These are phyloP conservation scores for Limnephilus auricula DNA, from an alignment of 2,888 invertebrate genomes.

Conservation along the genomic window DNA sequence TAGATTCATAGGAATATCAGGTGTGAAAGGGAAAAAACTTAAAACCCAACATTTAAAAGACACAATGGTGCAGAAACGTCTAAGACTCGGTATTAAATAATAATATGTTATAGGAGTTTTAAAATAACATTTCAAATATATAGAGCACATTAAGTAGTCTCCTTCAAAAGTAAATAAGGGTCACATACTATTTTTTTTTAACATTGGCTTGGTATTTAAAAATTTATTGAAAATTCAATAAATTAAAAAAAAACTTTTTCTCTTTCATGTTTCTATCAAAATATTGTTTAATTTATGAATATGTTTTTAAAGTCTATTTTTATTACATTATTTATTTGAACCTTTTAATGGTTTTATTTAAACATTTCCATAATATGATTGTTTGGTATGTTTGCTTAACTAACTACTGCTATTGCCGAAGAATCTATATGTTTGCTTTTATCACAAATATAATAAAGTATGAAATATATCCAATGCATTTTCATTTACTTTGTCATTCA, in stretches of 20 bases:
- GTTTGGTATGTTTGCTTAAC: conserved; percentile 34
- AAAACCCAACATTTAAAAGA: neutral
- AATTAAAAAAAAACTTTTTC: neutral
- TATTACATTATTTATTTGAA: conserved; percentile 3
- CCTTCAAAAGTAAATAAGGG: neutral
- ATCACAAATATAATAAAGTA: conserved; percentile 43
- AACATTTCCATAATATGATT: conserved; percentile 9
- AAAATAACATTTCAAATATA: neutral
- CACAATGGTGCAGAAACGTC: neutral
- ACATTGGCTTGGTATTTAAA: neutral
- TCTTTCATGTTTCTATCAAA: neutral
- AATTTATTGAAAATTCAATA: neutral
- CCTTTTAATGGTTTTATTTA: neutral
- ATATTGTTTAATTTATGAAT: neutral
- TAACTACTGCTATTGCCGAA: conserved; percentile 49
- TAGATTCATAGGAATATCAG: neutral
- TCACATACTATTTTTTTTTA: neutral
- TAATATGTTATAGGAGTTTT: neutral
- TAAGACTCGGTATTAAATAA: neutral
- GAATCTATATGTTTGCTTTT: conserved; percentile 45
- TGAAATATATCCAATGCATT: conserved; percentile 9
- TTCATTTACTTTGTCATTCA: neutral
- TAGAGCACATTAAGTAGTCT: neutral
- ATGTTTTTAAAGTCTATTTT: neutral
- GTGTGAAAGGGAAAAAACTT: neutral